Base-by-base conservation (phyloP, 2,113 vertebrate species). In the Elanus axillaris region DNA sequence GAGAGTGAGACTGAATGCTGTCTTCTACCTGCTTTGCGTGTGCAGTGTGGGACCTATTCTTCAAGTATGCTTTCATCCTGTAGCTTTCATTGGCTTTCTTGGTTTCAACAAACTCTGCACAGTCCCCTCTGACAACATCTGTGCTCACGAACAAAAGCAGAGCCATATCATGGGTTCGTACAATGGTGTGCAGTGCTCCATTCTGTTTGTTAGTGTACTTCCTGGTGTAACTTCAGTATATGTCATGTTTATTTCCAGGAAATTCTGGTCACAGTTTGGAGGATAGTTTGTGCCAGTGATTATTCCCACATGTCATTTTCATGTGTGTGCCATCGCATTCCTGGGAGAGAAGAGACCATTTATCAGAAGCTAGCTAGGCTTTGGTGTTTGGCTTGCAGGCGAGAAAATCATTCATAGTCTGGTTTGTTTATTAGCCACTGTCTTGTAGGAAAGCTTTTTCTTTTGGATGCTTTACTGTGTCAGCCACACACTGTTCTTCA, bases 151-250 rank as follows among this genome's bases (percentile, higher is more conserved):
- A 1, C n/a, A 82, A 82, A 92, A 86, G 60, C 72, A 83, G 77
- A 66, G 55, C 48, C 36, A 36, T 55, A 16, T n/a, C 25, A 4
- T 45, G 40, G 23, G 25, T 36, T 38, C 17, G 3, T 52, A 25
- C 14, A 34, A 0, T 34, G 32, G 19, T 1, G 0, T 50, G 43
- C 48, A 23, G 16, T 19, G 38, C 69, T 68, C 19, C 45, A 3
- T 69, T 81, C 40, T 64, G 23, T 59, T 77, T 59, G 29, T 45
- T 91, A 40, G 22, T 1, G 0, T 50, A 20, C 20, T 83, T 60
- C 34, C 36, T 45, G 43, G 42, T 75, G 23, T 72, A 48, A 56
- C 31, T 88, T 56, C 36, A 50, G 31, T 21, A 22, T 74, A 0
- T 42, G 50, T 19, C 60, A 56, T 10, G 66, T 82, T 48, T 85